Evolutionary conservation across 2,113 vertebrate species (phyloP).

Genomic region (Vicugna pacos): DNA sequence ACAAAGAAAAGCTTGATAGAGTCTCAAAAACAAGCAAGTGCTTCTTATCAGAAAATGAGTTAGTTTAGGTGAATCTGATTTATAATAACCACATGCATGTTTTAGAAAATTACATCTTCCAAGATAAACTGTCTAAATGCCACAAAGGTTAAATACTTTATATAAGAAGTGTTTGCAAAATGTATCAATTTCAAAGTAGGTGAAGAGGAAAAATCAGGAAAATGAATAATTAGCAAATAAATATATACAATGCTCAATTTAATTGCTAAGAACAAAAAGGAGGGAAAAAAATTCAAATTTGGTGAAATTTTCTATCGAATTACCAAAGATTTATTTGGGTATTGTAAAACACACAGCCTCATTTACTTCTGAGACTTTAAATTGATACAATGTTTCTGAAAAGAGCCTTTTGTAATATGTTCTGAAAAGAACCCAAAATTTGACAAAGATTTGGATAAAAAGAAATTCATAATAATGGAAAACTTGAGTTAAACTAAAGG

Average conservation of each 20-base stretch:
- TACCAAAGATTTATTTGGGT: background rate
- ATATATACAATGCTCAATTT: background rate
- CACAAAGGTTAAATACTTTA: background rate
- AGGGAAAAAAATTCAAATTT: slow-evolving; percentile 13
- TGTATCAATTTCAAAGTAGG: slow-evolving; percentile 6
- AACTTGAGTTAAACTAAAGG: background rate
- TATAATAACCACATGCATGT: background rate
- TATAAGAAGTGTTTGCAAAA: background rate
- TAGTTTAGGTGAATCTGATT: slow-evolving; percentile 2
- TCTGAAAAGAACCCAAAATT: background rate
- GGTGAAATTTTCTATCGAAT: slow-evolving; percentile 39
- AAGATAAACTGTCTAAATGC: background rate
- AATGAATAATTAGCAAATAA: background rate
- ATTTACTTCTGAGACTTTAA: slow-evolving; percentile 25
- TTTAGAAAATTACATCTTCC: slow-evolving; percentile 32
- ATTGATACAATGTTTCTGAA: background rate
- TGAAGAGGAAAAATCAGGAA: background rate
- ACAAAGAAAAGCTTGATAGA: background rate
- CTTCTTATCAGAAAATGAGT: slow-evolving; percentile 34
- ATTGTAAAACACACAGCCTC: background rate
- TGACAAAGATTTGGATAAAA: slow-evolving; percentile 44
- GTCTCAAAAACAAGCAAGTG: slow-evolving; percentile 22
- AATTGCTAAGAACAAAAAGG: background rate
- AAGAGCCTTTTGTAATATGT: background rate
- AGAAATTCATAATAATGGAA: background rate